A percentile compares a stretch with the other conserved stretches of the same genome.
Conservation (phyloP, 2,113 vertebrate genomes). For the Cardinalis cardinalis region DNA sequence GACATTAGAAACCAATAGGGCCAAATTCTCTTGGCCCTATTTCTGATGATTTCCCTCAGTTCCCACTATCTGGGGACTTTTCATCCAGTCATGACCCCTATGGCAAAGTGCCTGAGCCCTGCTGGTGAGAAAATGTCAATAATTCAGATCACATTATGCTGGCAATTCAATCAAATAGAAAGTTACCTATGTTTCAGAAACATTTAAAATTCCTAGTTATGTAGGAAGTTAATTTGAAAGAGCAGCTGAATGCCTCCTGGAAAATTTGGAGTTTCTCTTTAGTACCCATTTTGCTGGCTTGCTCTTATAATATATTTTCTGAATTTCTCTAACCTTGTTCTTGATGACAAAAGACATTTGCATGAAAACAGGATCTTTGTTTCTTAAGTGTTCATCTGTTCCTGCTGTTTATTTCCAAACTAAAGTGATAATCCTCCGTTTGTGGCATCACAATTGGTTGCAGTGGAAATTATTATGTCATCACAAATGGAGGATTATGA, state of each 20-base stretch:
- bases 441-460: constrained; percentile 34
- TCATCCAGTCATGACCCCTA: neutral
- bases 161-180: constrained; percentile 44
- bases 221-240: constrained; percentile 56
- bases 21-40: neutral
- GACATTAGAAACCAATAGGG: neutral
- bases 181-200: constrained; percentile 40
- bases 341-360: constrained; percentile 43
- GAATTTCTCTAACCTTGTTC: constrained; percentile 47
- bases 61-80: neutral
- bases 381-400: constrained; percentile 54
- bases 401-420: constrained; percentile 43
- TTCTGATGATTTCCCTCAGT: neutral
- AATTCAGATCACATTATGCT: constrained; percentile 41
- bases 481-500: constrained; percentile 30
- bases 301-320: constrained; percentile 36
- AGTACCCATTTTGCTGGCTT: constrained; percentile 48
- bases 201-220: constrained; percentile 47
- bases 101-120: neutral
- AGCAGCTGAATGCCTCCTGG: constrained; percentile 64
- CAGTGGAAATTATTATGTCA: constrained; percentile 45
- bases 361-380: constrained; percentile 62
- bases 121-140: neutral
- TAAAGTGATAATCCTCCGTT: constrained; percentile 17
- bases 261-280: constrained; percentile 40